These are phyloP conservation scores for Zaprionus nigranus DNA, from an alignment of 1,140 invertebrate genomes.

Conservation along the genomic window DNA sequence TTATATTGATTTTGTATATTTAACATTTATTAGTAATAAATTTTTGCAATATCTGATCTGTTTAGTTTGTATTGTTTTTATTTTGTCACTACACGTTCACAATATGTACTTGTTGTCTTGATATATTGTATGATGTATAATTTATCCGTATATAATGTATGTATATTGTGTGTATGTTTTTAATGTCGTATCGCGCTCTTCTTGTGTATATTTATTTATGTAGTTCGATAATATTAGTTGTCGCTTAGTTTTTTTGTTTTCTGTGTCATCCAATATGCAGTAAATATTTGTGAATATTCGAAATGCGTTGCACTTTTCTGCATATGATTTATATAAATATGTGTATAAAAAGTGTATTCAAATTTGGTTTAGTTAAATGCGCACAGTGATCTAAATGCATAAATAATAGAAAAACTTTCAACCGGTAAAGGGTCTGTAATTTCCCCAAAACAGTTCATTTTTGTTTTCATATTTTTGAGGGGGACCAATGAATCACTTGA, in stretches of 20 bases:
- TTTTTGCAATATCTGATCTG: constrained; percentile 65
- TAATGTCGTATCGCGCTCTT: constrained; percentile 3
- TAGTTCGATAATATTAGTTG: constrained; percentile 55
- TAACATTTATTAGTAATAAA: constrained; percentile 76
- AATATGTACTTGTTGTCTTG: constrained; percentile 70
- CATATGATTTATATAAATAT: constrained; percentile 39
- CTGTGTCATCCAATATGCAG: constrained; percentile 14
- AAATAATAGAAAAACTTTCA: constrained; percentile 27
- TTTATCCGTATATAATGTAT: constrained; percentile 45
- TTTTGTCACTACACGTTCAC: constrained; percentile 63
- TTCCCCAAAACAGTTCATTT: constrained; percentile 6
- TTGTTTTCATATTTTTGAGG: constrained; percentile 1
- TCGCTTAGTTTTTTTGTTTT: constrained; percentile 38
- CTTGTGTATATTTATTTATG: constrained; percentile 33
- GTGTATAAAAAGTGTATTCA: constrained; percentile 56
- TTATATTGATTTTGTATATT: constrained; percentile 61
- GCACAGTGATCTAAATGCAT: constrained; percentile 50
- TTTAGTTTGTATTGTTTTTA: constrained; percentile 41
- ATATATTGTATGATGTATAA: constrained; percentile 50
- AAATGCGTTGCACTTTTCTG: constrained; percentile 12
- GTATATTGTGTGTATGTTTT: constrained; percentile 35
- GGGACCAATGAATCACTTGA: constrained; percentile 58
- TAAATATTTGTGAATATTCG: constrained; percentile 30
- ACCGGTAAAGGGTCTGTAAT: constrained; percentile 15
- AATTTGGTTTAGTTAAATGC: constrained; percentile 32